These are phyloP conservation scores for Cryptotermes secundus DNA, from an alignment of 1,140 invertebrate genomes.

Conservation along the genomic window DNA sequence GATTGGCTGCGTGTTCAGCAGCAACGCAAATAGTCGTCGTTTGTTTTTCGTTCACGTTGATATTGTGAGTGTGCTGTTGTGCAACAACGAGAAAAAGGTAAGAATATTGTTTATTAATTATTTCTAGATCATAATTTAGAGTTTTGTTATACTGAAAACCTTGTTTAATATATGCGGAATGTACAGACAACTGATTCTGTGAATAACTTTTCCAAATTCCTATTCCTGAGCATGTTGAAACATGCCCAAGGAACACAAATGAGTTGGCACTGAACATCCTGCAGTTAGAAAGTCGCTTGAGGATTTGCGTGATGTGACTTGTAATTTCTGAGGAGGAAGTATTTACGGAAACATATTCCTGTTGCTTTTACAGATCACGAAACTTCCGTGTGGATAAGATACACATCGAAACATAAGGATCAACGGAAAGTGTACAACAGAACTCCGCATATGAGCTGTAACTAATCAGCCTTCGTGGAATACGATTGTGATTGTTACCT, in stretches of 20 bases:
- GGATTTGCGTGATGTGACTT: background rate
- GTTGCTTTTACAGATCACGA: slow-evolving; percentile 20
- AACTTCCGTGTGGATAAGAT: background rate
- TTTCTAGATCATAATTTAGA: background rate
- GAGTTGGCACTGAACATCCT: slow-evolving; percentile 15
- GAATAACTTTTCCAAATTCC: background rate
- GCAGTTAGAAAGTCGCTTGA: background rate
- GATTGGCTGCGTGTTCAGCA: background rate
- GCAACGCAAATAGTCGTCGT: slow-evolving; percentile 8
- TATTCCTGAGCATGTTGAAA: background rate
- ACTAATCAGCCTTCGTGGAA: background rate
- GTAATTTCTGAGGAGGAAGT: background rate
- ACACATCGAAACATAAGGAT: background rate
- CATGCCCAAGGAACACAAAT: background rate
- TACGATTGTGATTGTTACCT: background rate
- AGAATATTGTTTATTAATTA: background rate
- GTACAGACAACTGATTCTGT: background rate
- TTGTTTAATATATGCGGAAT: background rate
- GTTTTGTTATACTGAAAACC: background rate
- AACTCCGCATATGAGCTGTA: background rate
- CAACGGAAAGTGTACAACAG: background rate
- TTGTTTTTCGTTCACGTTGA: slow-evolving; percentile 22
- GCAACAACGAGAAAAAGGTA: background rate
- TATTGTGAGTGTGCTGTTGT: background rate
- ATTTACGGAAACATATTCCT: background rate